Evolutionary conservation across 1,140 invertebrate species (phyloP).

Genomic region (Carcinoscorpius rotundicauda): DNA sequence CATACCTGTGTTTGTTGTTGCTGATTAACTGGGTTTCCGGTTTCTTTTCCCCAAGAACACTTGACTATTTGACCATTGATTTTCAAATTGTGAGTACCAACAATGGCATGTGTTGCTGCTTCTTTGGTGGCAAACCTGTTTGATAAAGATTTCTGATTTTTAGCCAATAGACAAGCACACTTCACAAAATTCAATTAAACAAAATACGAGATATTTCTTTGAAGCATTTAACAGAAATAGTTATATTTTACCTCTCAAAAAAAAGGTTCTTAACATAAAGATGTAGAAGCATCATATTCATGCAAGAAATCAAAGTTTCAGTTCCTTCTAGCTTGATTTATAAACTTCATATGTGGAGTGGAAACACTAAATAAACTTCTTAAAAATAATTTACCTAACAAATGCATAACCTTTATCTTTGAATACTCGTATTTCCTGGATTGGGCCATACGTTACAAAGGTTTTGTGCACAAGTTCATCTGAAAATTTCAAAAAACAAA

Average conservation of each 20-base stretch:
- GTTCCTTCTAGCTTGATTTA: no score
- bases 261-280: no score
- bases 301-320: no score
- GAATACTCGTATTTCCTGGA: constrained; percentile 97
- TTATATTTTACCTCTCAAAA: no score
- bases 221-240: no score
- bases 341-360: no score
- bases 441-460: constrained; percentile 85
- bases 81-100: constrained; percentile 91
- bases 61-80: constrained; percentile 93
- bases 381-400: constrained; percentile 41
- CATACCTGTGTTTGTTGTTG: constrained; percentile 22
- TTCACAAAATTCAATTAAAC: no score
- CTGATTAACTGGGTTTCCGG: constrained; percentile 58
- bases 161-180: no score
- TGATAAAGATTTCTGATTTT: no score
- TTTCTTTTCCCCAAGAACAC: constrained; percentile 99
- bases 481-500: constrained; percentile 33
- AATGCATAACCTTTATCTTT: constrained; percentile 99
- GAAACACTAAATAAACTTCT: no score
- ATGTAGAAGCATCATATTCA: no score
- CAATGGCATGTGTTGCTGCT: constrained; percentile 92
- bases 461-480: constrained; percentile 97
- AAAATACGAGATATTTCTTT: no score
- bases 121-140: constrained; percentile 87